These are phyloP conservation scores for Notiomystis cincta DNA, from an alignment of 2,113 vertebrate genomes.

Conservation along the genomic window DNA sequence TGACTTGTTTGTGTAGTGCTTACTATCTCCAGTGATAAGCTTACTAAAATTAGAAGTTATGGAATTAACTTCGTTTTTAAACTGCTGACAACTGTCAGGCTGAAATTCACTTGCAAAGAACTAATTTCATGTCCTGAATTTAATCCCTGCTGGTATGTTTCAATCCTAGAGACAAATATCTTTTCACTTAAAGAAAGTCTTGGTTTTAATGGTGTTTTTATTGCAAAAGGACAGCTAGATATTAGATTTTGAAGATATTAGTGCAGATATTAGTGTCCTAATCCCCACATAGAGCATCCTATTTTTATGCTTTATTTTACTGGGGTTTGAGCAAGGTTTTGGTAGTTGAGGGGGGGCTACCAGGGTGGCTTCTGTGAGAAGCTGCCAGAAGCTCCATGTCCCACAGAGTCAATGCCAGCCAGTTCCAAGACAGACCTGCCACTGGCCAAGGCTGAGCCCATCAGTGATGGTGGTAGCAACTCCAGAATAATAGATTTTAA, in stretches of 20 bases:
- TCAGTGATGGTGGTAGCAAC: background rate
- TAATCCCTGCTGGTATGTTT: background rate
- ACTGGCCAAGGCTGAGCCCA: background rate
- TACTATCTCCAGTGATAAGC: background rate
- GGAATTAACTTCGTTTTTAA: background rate
- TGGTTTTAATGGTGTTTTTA: background rate
- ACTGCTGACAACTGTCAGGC: background rate
- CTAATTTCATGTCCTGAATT: background rate
- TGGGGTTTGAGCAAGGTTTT: background rate
- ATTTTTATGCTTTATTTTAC: background rate
- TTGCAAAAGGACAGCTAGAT: background rate
- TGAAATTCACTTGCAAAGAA: background rate
- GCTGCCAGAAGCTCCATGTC: background rate
- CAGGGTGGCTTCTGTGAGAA: background rate
- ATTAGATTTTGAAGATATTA: too few relatives aligned
- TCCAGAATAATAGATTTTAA: background rate
- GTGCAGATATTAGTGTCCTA: background rate
- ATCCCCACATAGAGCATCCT: background rate
- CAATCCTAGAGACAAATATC: background rate
- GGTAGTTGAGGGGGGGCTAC: background rate
- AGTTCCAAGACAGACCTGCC: background rate
- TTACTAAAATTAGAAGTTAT: background rate
- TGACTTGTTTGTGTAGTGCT: conserved; percentile 30
- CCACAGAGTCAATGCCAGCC: background rate
- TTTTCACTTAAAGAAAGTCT: background rate